Percentiles rank a stretch among this genome's conserved stretches.
Evolutionary conservation across 2,888 invertebrate species (phyloP).

Genomic region (Pyrgus malvae): DNA sequence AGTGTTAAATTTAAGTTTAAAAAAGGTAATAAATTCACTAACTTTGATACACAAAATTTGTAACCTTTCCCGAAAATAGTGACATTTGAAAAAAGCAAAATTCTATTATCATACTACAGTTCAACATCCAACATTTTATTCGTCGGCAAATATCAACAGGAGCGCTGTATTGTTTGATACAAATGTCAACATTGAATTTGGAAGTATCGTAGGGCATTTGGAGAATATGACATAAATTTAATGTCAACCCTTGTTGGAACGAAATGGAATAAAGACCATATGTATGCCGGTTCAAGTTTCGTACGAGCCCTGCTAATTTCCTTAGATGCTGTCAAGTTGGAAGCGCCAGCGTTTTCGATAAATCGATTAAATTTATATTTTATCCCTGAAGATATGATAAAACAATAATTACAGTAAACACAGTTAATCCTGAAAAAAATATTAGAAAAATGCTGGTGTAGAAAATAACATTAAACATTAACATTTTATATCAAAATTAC

Average conservation of each 20-base stretch:
- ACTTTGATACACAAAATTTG: neutral
- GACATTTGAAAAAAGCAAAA: conserved; percentile 7
- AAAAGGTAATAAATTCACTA: too few species aligned
- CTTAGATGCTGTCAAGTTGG: conserved; percentile 37
- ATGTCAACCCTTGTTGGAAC: conserved; percentile 68
- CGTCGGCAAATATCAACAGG: conserved; percentile 47
- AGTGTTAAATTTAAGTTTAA: too few species aligned
- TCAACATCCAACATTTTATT: conserved; percentile 34
- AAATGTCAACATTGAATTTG: conserved; percentile 77
- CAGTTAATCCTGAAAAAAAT: too few species aligned
- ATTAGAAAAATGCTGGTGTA: too few species aligned
- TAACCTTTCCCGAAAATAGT: neutral
- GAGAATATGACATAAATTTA: conserved; percentile 77
- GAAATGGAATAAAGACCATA: conserved; percentile 76
- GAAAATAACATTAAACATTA: too few species aligned
- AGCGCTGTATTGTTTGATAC: conserved; percentile 69
- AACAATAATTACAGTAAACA: too few species aligned
- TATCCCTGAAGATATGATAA: too few species aligned
- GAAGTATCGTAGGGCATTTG: conserved; percentile 48
- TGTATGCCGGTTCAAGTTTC: conserved; percentile 72
- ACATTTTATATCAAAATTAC: too few species aligned
- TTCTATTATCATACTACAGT: neutral
- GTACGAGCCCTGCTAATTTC: conserved; percentile 65
- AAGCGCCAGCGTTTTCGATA: conserved; percentile 35
- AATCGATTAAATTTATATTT: too few species aligned